Evolutionary conservation across 2,888 invertebrate genomes (phyloP).

Genomic region (Bellardia pandia): DNA sequence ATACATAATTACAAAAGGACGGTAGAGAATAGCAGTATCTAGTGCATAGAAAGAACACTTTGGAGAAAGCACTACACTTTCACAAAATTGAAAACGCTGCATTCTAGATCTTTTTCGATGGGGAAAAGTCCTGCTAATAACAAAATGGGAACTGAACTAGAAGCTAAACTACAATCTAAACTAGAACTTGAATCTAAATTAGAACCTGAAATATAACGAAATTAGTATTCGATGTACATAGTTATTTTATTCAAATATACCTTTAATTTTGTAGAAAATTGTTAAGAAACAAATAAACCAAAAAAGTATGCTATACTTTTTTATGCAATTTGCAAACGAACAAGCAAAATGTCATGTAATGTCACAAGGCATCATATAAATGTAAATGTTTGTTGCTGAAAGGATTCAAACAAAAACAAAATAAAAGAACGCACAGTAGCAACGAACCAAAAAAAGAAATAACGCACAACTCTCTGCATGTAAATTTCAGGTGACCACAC

Average conservation of each 20-base stretch:
- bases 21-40: too few species aligned
- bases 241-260: background rate
- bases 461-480: constrained; percentile 42
- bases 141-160: too few species aligned
- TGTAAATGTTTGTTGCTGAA: constrained; percentile 56
- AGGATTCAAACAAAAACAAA: constrained; percentile 36
- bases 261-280: background rate
- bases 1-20: too few species aligned
- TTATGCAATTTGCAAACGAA: constrained; percentile 17
- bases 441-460: constrained; percentile 9
- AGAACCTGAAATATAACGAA: too few species aligned
- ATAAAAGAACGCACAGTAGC: constrained; percentile 10
- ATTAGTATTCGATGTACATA: too few species aligned
- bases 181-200: too few species aligned
- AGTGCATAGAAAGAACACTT: too few species aligned
- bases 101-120: too few species aligned
- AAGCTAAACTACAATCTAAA: too few species aligned
- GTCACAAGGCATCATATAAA: constrained; percentile 31
- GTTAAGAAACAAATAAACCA: constrained; percentile 23
- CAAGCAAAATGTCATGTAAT: constrained; percentile 50
- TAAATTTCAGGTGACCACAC: constrained; percentile 66
- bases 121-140: too few species aligned
- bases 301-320: constrained; percentile 25
- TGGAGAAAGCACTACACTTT: too few species aligned
- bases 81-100: too few species aligned